Evolutionary conservation across 2,113 vertebrate species (phyloP), one percentile per base, ranked within the genome.

Genomic region (Pholis gunnellus): DNA sequence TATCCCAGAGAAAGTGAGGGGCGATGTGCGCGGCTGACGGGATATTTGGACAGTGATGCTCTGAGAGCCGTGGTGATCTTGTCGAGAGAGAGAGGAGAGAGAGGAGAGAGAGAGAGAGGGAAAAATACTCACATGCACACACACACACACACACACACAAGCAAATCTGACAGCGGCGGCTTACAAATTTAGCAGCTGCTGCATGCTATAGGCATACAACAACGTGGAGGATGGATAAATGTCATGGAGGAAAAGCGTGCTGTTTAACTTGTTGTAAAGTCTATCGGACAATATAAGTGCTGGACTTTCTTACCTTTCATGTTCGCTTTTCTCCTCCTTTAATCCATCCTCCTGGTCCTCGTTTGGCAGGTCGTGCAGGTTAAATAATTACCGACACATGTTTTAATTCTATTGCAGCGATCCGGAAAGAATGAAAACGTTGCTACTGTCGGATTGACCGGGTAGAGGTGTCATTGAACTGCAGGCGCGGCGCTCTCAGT

Each of bases 21-120:
- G 73, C 91, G 94, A 92, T 90, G 93, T 76, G 90, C 93, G 63
- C 95, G 79, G 90, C 92, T 80, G 89, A 93, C 90, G 91, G 92
- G 91, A 92, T 92, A 87, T 94, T 93, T 92, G 93, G 88, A 90
- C 90, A 92, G 90, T 90, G 90, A 94, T 92, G 94, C 90, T 94
- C 84, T 76, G 89, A 87, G 92, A 94, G 91, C 88, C 59, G 92
- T 76, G 89, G 86, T 88, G 90, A 91, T 91, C 78, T 83, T 60
- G 64, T 77, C 50, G 81, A 59, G 75, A 60, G 57, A 15, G 57
- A 87, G 70, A 87, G 89, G 69, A 84, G 81, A 50, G 79, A 54
- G 72, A 86, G 2, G 65, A 86, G 88, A 69, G 87, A 59, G 80
- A 48, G 83, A 81, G 86, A 66, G 59, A 52, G 75, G 34, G 40